These are phyloP conservation scores for Hydraecia micacea DNA, from an alignment of 2,888 invertebrate species.

Conservation along the genomic window DNA sequence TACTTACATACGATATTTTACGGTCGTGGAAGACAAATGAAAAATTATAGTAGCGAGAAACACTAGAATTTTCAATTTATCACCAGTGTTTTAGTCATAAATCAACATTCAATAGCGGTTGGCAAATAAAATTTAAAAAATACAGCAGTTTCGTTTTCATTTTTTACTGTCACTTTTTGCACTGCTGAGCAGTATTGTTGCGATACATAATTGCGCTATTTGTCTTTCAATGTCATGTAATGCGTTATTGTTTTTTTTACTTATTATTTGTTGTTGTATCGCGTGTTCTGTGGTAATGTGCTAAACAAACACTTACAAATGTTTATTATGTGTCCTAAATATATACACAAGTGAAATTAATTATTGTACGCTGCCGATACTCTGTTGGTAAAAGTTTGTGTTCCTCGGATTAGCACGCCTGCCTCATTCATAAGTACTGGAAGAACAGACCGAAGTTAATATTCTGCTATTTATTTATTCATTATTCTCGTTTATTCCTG, in stretches of 20 bases:
- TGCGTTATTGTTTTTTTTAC: constrained; percentile 62
- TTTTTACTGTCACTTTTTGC: constrained; percentile 64
- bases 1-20: constrained; percentile 3
- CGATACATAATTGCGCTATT: constrained; percentile 68
- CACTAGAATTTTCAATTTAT: constrained; percentile 57
- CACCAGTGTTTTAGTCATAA: constrained; percentile 45
- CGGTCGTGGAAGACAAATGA: constrained; percentile 22
- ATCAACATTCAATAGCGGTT: constrained; percentile 58
- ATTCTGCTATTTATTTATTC: not conserved
- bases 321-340: constrained; percentile 57
- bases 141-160: constrained; percentile 48
- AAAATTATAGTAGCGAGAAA: constrained; percentile 38
- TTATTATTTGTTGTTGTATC: constrained; percentile 68
- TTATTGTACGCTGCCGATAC: not conserved
- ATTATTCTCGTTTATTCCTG: constrained; percentile 16
- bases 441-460: not conserved
- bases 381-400: constrained; percentile 3
- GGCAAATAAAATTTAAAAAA: constrained; percentile 58
- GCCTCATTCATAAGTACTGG: not conserved
- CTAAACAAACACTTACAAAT: constrained; percentile 62
- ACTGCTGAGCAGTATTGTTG: constrained; percentile 52
- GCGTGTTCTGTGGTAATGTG: constrained; percentile 70
- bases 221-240: constrained; percentile 70
- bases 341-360: constrained; percentile 13
- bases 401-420: constrained; percentile 10